phyloP scores from a whole-genome alignment of 2,113 vertebrate species.

The Ceratotherium simum region DNA sequence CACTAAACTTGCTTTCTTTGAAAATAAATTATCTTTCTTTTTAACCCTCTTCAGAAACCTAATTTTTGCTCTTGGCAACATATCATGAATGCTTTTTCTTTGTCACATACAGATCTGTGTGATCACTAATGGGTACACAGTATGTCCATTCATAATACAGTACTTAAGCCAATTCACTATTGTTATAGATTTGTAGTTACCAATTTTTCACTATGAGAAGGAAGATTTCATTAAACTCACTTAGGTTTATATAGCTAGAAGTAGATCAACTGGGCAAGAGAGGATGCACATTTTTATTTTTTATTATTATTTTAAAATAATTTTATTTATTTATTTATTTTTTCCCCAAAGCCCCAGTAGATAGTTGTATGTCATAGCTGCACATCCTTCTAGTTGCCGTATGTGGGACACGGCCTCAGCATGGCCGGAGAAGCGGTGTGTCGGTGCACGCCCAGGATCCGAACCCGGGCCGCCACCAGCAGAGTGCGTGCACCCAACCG shows the following conservation, averaged over 20 bases:
- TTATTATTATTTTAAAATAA: too few relatives aligned
- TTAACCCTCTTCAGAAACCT: neutral
- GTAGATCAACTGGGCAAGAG: neutral
- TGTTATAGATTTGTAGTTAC: neutral
- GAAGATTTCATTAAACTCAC: neutral
- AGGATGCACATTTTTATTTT: neutral
- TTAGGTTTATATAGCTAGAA: constrained; percentile 5
- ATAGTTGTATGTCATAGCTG: too few relatives aligned
- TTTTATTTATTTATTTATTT: too few relatives aligned
- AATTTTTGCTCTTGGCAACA: neutral
- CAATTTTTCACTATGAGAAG: constrained; percentile 21
- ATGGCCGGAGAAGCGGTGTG: too few relatives aligned
- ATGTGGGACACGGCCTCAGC: too few relatives aligned
- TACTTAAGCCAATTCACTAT: neutral
- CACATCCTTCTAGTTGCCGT: too few relatives aligned
- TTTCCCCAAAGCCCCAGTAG: too few relatives aligned
- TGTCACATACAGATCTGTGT: neutral
- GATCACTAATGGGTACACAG: neutral
- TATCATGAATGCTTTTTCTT: neutral
- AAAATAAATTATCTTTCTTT: neutral
- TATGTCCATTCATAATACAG: neutral
- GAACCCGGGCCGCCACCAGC: too few relatives aligned
- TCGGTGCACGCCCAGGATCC: too few relatives aligned
- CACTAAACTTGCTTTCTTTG: neutral
- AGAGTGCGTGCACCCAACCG: too few relatives aligned